phyloP scores from a whole-genome alignment of 2,797 vertebrate genomes.

The Trachops cirrhosus region DNA sequence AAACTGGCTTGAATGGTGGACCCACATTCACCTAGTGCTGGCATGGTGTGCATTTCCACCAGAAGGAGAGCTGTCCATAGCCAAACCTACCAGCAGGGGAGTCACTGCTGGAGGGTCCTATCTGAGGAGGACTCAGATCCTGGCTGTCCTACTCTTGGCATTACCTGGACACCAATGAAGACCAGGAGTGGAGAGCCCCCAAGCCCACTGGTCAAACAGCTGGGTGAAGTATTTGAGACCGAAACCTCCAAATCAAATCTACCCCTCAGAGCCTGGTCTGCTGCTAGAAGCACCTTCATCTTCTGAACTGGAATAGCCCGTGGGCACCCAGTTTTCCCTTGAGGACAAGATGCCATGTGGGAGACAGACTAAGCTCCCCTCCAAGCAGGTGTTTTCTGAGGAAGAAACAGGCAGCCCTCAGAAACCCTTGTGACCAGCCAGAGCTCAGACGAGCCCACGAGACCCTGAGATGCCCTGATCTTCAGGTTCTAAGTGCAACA shows the following conservation, averaged over 20 bases:
- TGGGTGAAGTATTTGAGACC: slow-evolving; percentile 73
- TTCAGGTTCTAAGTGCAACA: slow-evolving; percentile 70
- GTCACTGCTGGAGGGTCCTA: not conserved
- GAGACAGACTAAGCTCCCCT: slow-evolving; percentile 14
- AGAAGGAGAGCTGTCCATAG: slow-evolving; percentile 80
- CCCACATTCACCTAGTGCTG: slow-evolving; percentile 82
- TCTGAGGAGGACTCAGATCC: slow-evolving; percentile 72
- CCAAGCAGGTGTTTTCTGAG: slow-evolving; percentile 9
- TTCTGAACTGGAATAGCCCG: not conserved
- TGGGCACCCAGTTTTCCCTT: slow-evolving; percentile 20
- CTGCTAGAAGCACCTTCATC: slow-evolving; percentile 10
- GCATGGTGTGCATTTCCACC: slow-evolving; percentile 83
- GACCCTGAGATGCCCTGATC: slow-evolving; percentile 23
- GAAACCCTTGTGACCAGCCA: slow-evolving; percentile 17
- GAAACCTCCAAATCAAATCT: not conserved
- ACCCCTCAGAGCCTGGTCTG: not conserved
- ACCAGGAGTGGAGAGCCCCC: slow-evolving; percentile 55
- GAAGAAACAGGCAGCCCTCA: slow-evolving; percentile 33
- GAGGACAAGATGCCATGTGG: slow-evolving; percentile 12
- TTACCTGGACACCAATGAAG: slow-evolving; percentile 82
- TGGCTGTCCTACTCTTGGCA: slow-evolving; percentile 82
- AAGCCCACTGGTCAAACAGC: slow-evolving; percentile 77
- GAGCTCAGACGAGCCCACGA: slow-evolving; percentile 33
- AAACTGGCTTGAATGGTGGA: slow-evolving; percentile 77
- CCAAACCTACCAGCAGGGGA: not conserved